phyloP scores from a whole-genome alignment of 2,888 invertebrate genomes.

The Lepetodrilus schrolli region DNA sequence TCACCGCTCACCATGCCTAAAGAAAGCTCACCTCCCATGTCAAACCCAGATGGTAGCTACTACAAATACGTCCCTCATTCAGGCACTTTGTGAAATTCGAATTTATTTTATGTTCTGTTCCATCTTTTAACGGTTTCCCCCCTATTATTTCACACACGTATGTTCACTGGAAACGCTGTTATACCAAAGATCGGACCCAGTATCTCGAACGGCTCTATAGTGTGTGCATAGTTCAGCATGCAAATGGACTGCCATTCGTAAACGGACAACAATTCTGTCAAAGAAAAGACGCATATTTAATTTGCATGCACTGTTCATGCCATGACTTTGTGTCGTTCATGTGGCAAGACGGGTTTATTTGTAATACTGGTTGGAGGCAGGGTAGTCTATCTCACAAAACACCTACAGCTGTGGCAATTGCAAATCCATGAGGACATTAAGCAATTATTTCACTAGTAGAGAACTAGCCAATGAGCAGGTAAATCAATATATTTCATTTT shows the following conservation, averaged over 20 bases:
- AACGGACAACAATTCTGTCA: background rate
- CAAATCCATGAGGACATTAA: background rate
- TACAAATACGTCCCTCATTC: slow-evolving; percentile 65
- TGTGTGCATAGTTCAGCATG: background rate
- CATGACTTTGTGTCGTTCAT: background rate
- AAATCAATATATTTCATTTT: background rate
- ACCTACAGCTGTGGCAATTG: background rate
- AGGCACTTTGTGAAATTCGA: slow-evolving; percentile 60
- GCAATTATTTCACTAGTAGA: background rate
- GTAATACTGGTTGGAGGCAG: background rate
- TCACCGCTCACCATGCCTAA: slow-evolving; percentile 50
- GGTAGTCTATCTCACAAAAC: background rate
- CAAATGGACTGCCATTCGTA: background rate
- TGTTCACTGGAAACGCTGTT: slow-evolving; percentile 21
- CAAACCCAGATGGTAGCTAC: slow-evolving; percentile 57
- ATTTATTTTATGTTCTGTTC: slow-evolving; percentile 16
- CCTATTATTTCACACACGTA: slow-evolving; percentile 12
- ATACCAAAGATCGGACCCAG: slow-evolving; percentile 3
- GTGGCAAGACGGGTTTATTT: background rate
- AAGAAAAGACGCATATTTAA: slow-evolving; percentile 23
- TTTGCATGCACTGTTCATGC: slow-evolving; percentile 1
- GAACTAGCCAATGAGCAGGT: background rate
- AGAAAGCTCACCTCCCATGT: slow-evolving; percentile 49
- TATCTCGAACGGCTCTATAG: background rate
- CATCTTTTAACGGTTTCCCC: background rate